phyloP scores from a whole-genome alignment of 2,888 invertebrate species.

The Brachyptera risi region DNA sequence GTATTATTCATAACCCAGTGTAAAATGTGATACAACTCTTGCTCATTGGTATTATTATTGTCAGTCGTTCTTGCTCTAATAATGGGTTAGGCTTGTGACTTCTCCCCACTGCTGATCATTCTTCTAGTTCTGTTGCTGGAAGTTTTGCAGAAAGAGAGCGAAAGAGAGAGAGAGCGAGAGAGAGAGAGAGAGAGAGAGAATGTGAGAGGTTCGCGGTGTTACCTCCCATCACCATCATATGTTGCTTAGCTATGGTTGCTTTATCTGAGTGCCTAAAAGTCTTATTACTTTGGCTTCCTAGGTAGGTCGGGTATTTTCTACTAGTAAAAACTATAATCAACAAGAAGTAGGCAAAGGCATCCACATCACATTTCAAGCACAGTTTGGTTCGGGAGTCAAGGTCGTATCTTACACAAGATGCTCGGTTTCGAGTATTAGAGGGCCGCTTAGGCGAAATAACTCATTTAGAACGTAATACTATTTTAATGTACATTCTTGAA shows the following conservation, averaged over 20 bases:
- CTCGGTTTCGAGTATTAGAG: background rate
- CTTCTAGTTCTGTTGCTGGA: background rate
- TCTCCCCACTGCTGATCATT: background rate
- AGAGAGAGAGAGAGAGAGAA: too few relatives aligned
- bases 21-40: too few relatives aligned
- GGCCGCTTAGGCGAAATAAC: constrained; percentile 10
- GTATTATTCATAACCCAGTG: too few relatives aligned
- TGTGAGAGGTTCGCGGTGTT: too few relatives aligned
- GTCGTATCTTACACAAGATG: background rate
- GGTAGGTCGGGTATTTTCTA: constrained; percentile 20
- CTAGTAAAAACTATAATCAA: constrained; percentile 31
- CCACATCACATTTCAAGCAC: background rate
- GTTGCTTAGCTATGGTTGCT: background rate
- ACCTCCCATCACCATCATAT: background rate
- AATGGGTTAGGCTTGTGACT: constrained; percentile 1
- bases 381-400: constrained; percentile 8
- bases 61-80: background rate
- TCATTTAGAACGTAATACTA: background rate
- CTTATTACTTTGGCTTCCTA: constrained; percentile 22
- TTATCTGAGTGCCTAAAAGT: background rate
- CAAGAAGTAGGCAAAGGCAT: constrained; percentile 25
- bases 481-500: background rate
- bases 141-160: too few relatives aligned
- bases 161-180: too few relatives aligned
- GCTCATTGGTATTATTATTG: background rate